phyloP scores from a whole-genome alignment of 2,888 invertebrate species.

The Apamea epomidion region DNA sequence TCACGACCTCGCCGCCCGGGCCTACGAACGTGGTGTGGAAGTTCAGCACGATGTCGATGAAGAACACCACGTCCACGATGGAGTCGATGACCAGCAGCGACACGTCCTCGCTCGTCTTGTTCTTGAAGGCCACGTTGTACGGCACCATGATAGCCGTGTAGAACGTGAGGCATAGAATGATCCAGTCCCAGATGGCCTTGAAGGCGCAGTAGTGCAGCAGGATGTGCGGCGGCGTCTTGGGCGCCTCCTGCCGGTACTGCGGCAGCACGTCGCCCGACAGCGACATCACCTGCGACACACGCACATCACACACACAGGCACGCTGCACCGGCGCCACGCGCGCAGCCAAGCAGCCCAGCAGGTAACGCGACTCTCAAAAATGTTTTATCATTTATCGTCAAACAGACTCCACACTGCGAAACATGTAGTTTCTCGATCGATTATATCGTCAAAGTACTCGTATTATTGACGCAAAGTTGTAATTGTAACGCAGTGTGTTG shows the following conservation, averaged over 20 bases:
- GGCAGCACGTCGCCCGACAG: slow-evolving; percentile 99
- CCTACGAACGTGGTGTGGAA: slow-evolving; percentile 99
- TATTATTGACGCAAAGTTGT: not conserved
- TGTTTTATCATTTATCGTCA: not conserved
- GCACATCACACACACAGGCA: not conserved
- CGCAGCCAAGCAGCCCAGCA: slow-evolving; percentile 7
- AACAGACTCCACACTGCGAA: slow-evolving; percentile 15
- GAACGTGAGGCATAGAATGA: slow-evolving; percentile 99
- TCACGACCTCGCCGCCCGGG: slow-evolving; percentile 98
- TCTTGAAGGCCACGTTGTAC: slow-evolving; percentile 99
- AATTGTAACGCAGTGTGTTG: slow-evolving; percentile 11
- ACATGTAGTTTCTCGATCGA: not conserved
- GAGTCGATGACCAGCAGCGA: slow-evolving; percentile 98
- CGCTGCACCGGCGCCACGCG: not conserved
- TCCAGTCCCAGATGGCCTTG: slow-evolving; percentile 99
- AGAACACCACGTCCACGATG: slow-evolving; percentile 99
- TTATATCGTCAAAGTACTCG: not conserved
- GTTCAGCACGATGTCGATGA: slow-evolving; percentile 99
- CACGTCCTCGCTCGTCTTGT: slow-evolving; percentile 99
- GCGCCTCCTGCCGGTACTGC: slow-evolving; percentile 99
- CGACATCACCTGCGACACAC: slow-evolving; percentile 93
- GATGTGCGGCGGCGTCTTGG: slow-evolving; percentile 99
- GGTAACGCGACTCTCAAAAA: not conserved
- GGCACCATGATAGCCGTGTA: slow-evolving; percentile 99
- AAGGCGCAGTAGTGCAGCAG: slow-evolving; percentile 99